These are phyloP conservation scores for Apteryx owenii DNA, from an alignment of 2,113 vertebrate species.

Conservation along the genomic window DNA sequence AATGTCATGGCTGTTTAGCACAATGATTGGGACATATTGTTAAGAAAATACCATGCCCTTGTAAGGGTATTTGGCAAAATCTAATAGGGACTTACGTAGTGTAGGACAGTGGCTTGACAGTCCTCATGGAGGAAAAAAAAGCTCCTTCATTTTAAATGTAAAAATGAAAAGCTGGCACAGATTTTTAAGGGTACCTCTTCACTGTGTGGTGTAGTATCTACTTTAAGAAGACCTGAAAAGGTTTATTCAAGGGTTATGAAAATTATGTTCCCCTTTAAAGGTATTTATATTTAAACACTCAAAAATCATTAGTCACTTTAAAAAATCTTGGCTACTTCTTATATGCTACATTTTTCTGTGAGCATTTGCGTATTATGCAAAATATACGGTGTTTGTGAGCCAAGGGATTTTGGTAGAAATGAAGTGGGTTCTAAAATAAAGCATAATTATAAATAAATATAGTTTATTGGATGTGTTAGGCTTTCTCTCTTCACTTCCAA, in stretches of 20 bases:
- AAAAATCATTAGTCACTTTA: conserved; percentile 53
- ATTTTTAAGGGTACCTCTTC: neutral
- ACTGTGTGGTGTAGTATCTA: neutral
- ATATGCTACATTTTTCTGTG: neutral
- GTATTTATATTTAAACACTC: conserved; percentile 21
- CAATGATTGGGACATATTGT: neutral
- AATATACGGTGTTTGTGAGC: neutral
- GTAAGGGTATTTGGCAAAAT: neutral
- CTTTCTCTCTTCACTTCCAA: neutral
- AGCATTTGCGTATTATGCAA: neutral
- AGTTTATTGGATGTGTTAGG: neutral
- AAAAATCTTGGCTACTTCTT: conserved; percentile 22
- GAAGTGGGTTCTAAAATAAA: neutral
- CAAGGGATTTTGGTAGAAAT: conserved; percentile 21
- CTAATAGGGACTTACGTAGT: neutral
- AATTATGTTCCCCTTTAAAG: neutral
- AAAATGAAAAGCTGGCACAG: neutral
- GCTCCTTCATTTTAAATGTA: neutral
- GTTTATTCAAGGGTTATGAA: neutral
- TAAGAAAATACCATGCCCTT: neutral
- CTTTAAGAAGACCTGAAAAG: neutral
- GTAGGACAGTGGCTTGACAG: neutral
- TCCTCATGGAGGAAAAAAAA: neutral
- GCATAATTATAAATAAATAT: conserved; percentile 9
- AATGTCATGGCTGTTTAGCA: neutral